Percentiles rank a stretch among this genome's conserved stretches.
These are phyloP conservation scores for Teleogryllus occipitalis DNA, from an alignment of 1,140 invertebrate species.

Conservation along the genomic window DNA sequence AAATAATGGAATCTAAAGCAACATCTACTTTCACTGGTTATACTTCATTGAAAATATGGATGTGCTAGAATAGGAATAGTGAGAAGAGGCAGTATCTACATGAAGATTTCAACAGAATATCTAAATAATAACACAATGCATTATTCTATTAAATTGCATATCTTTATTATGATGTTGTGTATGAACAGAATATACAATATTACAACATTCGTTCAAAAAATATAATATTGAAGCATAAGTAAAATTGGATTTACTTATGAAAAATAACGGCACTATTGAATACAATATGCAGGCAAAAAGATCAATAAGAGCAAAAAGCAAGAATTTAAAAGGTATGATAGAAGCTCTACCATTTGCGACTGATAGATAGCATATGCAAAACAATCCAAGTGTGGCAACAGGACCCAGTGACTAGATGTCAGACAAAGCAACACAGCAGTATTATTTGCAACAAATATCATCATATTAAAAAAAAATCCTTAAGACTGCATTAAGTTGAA, in stretches of 20 bases:
- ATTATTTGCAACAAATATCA: conserved; percentile 22
- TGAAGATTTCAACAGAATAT: no score
- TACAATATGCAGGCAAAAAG: background rate
- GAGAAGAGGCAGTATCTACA: no score
- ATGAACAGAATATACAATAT: conserved; percentile 21
- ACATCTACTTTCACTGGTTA: no score
- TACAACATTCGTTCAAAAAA: conserved; percentile 14
- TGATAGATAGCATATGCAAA: conserved; percentile 3
- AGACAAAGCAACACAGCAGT: conserved; percentile 17
- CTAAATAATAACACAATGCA: background rate
- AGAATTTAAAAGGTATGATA: conserved; percentile 10
- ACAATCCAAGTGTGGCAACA: conserved; percentile 16
- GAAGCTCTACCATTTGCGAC: conserved; percentile 14
- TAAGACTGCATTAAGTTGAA: conserved; percentile 24
- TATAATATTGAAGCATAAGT: conserved; percentile 12
- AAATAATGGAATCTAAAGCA: no score
- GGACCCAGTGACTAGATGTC: conserved; percentile 10
- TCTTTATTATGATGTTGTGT: conserved; percentile 18
- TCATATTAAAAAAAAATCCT: conserved; percentile 23
- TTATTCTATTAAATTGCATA: conserved; percentile 11
- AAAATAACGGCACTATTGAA: conserved; percentile 12
- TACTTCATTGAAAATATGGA: no score
- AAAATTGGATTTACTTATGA: conserved; percentile 10
- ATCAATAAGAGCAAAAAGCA: conserved; percentile 11
- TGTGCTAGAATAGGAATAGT: no score